Evolutionary conservation across 2,888 invertebrate species (phyloP), one percentile per base, ranked within the genome.

Genomic region (Drosophila sordidula): DNA sequence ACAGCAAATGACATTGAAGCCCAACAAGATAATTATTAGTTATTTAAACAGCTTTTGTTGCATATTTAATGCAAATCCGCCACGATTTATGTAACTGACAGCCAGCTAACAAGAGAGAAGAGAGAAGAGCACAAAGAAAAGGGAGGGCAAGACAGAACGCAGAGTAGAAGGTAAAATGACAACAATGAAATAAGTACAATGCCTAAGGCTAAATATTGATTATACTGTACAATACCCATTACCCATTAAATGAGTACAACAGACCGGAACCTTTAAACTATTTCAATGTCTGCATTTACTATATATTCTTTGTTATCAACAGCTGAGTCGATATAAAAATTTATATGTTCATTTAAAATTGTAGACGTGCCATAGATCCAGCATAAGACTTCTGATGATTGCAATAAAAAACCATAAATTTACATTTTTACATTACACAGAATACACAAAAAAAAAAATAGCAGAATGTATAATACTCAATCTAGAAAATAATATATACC

Each of bases 21-120:
- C 77, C 80, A 73, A 87, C 85, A 84, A 85, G 82, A 84, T 84
- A 84, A 85, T 87, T 85, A 84, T 84, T 87, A 84, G 85, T 85
- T 80, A 84, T 87, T 84, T 82, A 84, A 87, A 82, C 85, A 80
- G 82, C 75, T 82, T 83, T 80, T 78, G 73, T 70, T 82, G 70
- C 78, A 72, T 87, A 78, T 79, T 79, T 59, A 74, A 80, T 80
- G 71, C 68, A 75, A 84, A 84, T 70, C 84, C 81, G 54, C 62
- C 42, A 63, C 78, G 65, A 81, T 78, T 78, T 70, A 74, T 76
- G 67, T 75, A 74, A 77, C 66, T 63, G 61, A 54, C 56, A 63
- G 44, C 14, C 45, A 50, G n/a, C 59, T 18, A 42, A 47, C 38
- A 22, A 42, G 39, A 34, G 14, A 47, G 9, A 6, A 51, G 16